Conservation (phyloP, 2,797 vertebrate genomes). For the Rhadinocentrus ornatus region DNA sequence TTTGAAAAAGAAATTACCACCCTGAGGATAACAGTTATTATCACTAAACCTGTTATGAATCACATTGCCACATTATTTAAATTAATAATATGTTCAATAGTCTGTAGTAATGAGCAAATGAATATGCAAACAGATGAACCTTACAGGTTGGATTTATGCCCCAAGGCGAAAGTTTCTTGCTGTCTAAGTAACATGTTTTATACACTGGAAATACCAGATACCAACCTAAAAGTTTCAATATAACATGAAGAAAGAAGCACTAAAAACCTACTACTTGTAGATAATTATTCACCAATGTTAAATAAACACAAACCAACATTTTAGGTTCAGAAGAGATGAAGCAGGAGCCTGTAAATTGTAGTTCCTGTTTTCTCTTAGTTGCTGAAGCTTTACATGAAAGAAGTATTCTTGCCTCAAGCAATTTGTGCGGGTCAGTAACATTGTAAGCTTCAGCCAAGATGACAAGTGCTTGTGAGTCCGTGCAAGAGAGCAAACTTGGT, state of each 20-base stretch:
- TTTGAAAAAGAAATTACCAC: conserved; percentile 16
- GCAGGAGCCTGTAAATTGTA: not conserved
- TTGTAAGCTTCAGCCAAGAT: conserved; percentile 19
- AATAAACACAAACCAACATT: not conserved
- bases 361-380: not conserved
- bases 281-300: not conserved
- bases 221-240: not conserved
- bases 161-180: conserved; percentile 5
- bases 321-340: not conserved
- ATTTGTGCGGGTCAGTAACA: not conserved
- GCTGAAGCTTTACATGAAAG: conserved; percentile 8
- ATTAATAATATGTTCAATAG: conserved; percentile 23
- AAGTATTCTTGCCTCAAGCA: not conserved
- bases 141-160: conserved; percentile 15
- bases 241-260: not conserved
- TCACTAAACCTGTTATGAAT: conserved; percentile 31
- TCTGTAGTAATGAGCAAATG: conserved; percentile 37
- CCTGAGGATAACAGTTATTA: conserved; percentile 15
- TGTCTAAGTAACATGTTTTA: conserved; percentile 2
- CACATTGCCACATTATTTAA: conserved; percentile 33
- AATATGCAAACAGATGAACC: conserved; percentile 31
- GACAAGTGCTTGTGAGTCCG: conserved; percentile 11
- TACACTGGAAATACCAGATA: not conserved
- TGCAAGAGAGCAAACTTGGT: conserved; percentile 30
- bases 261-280: not conserved